Percentiles rank a stretch among this genome's conserved stretches.
These are phyloP conservation scores for Polypedilum pembai DNA, from an alignment of 1,140 invertebrate species.

Conservation along the genomic window DNA sequence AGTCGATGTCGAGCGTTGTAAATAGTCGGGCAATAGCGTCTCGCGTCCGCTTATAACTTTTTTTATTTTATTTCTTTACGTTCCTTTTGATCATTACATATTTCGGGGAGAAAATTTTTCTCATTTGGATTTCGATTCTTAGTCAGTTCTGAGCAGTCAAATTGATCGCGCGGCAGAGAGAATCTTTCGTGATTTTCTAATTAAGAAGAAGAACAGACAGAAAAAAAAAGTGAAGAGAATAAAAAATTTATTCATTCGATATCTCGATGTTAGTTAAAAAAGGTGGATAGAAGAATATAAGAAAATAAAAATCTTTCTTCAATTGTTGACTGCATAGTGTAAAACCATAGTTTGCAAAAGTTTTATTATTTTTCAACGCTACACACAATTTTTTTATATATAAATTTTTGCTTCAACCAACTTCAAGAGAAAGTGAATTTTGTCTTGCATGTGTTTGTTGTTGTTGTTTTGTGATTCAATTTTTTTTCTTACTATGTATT, in stretches of 20 bases:
- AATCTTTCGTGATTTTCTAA: not conserved
- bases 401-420: not conserved
- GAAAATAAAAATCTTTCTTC: not conserved
- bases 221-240: no score
- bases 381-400: conserved; percentile 14
- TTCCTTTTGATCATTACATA: not conserved
- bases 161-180: not conserved
- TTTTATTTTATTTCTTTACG: conserved; percentile 6
- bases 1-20: conserved; percentile 22
- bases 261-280: not conserved
- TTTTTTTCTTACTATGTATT: not conserved
- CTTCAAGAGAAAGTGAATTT: conserved; percentile 28
- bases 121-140: not conserved
- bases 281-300: not conserved
- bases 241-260: not conserved
- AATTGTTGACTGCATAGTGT: not conserved
- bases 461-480: not conserved
- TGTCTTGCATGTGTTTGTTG: conserved; percentile 21
- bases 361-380: not conserved
- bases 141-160: not conserved
- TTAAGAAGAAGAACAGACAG: no score
- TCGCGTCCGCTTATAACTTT: conserved; percentile 15
- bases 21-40: conserved; percentile 13
- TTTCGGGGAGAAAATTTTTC: no score
- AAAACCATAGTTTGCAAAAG: conserved; percentile 18